A percentile compares a stretch with the other conserved stretches of the same genome.
phyloP scores from a whole-genome alignment of 2,113 vertebrate species.

The Channa argus region DNA sequence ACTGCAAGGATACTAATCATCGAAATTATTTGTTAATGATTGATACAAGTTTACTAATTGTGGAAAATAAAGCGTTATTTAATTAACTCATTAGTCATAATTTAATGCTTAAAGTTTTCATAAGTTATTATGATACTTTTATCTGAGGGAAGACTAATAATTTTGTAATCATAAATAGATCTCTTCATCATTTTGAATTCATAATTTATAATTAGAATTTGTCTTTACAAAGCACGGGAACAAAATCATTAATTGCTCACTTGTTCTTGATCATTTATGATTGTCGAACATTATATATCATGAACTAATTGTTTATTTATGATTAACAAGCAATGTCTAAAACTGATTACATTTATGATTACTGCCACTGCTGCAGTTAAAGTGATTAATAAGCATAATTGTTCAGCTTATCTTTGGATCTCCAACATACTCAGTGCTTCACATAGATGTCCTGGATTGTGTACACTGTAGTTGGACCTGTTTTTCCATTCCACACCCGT shows the following conservation, averaged over 20 bases:
- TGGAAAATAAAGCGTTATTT: slow-evolving; percentile 31
- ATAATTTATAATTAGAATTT: slow-evolving; percentile 10
- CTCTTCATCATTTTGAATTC: slow-evolving; percentile 17
- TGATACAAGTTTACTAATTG: slow-evolving; percentile 37
- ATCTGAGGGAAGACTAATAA: slow-evolving; percentile 38
- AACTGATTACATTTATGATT: not conserved
- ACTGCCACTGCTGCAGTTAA: slow-evolving; percentile 5
- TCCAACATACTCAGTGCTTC: slow-evolving; percentile 6
- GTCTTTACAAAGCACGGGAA: not conserved
- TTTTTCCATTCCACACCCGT: slow-evolving; percentile 24
- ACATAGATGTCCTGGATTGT: slow-evolving; percentile 19
- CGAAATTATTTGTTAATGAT: slow-evolving; percentile 17
- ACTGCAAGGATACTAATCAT: slow-evolving; percentile 9
- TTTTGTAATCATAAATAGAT: slow-evolving; percentile 27
- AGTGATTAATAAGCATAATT: not conserved
- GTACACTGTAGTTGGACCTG: slow-evolving; percentile 2
- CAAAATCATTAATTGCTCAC: not conserved
- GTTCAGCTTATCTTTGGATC: not conserved
- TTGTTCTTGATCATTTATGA: slow-evolving; percentile 12
- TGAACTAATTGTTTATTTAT: slow-evolving; percentile 29
- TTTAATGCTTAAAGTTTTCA: slow-evolving; percentile 41
- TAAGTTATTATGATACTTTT: slow-evolving; percentile 44
- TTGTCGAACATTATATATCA: slow-evolving; percentile 6
- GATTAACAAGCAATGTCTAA: not conserved
- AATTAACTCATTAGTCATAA: slow-evolving; percentile 46